phyloP scores from a whole-genome alignment of 2,113 vertebrate genomes.

The Hypomesus transpacificus region DNA sequence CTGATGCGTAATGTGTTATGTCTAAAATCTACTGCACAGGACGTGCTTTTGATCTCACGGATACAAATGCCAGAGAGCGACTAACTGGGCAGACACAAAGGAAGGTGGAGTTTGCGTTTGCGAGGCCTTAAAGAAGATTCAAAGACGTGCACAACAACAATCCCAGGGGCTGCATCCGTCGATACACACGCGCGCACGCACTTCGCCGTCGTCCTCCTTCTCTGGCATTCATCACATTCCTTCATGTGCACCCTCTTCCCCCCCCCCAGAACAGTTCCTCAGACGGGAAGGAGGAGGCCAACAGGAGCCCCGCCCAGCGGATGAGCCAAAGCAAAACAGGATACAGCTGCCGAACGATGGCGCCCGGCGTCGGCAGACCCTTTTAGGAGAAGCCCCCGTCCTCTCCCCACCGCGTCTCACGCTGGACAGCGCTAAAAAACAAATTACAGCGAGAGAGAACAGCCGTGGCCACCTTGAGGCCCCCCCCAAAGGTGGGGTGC shows the following conservation, averaged over 20 bases:
- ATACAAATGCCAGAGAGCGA: conserved; percentile 2
- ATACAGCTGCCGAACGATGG: conserved; percentile 66
- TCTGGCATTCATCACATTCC: conserved; percentile 34
- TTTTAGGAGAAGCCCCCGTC: background rate
- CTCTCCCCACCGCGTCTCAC: no score
- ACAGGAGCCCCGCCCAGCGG: conserved; percentile 54
- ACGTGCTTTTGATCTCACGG: conserved; percentile 54
- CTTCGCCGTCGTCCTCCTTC: conserved; percentile 5
- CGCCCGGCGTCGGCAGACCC: conserved; percentile 26
- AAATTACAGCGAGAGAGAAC: no score
- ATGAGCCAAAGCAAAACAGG: conserved; percentile 67
- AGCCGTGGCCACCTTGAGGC: no score
- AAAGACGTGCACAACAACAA: background rate
- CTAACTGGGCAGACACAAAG: no score
- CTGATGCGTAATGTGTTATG: conserved; percentile 23
- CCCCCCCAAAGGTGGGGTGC: no score
- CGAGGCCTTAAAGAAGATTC: background rate
- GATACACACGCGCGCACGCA: conserved; percentile 10
- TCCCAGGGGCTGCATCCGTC: background rate
- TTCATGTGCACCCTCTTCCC: conserved; percentile 49
- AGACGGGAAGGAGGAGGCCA: conserved; percentile 51
- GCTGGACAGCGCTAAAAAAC: no score
- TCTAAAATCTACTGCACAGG: conserved; percentile 43
- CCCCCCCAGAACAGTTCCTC: conserved; percentile 59
- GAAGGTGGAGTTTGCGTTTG: conserved; percentile 31